A percentile compares a stretch with the other conserved stretches of the same genome.
Conservation (phyloP, 2,113 vertebrate species). For the Solea senegalensis region DNA sequence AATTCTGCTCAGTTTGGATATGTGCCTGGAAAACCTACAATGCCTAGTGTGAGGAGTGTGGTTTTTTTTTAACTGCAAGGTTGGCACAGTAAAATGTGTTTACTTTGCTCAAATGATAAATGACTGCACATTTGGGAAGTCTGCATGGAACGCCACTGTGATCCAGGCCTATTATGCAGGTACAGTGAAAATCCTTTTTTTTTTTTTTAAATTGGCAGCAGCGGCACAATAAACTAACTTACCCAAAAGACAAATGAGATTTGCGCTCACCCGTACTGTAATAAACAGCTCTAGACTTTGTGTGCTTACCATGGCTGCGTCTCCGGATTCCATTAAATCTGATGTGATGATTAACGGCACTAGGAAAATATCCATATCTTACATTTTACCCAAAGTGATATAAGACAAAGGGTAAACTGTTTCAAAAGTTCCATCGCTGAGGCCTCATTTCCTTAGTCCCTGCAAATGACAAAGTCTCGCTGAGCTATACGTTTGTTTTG, state of each 20-base stretch:
- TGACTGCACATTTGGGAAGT: background rate
- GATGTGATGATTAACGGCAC: background rate
- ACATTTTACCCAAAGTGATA: background rate
- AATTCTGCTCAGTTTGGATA: background rate
- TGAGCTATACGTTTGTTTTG: no score
- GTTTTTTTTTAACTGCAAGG: background rate
- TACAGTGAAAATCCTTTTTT: background rate
- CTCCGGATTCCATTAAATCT: background rate
- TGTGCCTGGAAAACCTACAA: background rate
- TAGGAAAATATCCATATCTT: background rate
- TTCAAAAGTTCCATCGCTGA: background rate
- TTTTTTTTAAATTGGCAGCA: constrained; percentile 7
- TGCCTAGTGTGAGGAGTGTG: background rate
- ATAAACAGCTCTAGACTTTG: background rate
- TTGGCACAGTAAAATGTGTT: background rate
- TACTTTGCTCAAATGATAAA: constrained; percentile 4
- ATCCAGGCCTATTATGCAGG: background rate
- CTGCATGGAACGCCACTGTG: background rate
- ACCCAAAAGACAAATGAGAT: background rate
- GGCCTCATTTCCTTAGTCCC: background rate
- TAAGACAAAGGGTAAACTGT: background rate
- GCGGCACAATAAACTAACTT: background rate
- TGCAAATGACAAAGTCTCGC: no score
- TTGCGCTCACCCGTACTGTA: background rate
- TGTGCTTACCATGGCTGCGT: background rate